phyloP scores from a whole-genome alignment of 1,140 invertebrate species.

The Stegodyphus dumicola region DNA sequence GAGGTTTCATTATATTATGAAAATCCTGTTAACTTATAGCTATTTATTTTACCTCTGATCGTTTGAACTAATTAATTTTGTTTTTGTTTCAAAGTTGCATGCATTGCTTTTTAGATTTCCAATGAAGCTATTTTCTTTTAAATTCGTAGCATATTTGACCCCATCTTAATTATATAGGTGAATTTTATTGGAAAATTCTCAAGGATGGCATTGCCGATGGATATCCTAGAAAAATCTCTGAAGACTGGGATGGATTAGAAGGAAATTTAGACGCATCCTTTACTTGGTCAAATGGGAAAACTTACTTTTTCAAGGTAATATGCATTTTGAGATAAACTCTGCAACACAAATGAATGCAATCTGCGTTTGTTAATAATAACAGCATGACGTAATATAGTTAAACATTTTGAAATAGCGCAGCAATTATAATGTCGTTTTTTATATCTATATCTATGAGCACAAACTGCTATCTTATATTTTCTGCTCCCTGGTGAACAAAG shows the following conservation, averaged over 20 bases:
- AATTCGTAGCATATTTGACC: not conserved
- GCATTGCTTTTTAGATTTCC: too few species aligned
- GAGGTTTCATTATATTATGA: too few species aligned
- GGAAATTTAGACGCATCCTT: constrained; percentile 89
- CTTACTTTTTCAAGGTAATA: constrained; percentile 76
- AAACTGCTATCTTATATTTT: too few species aligned
- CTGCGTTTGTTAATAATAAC: not conserved
- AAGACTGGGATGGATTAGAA: constrained; percentile 85
- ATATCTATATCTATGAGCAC: too few species aligned
- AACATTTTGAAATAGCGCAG: not conserved
- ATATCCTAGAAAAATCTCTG: constrained; percentile 82
- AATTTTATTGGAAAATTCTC: constrained; percentile 76
- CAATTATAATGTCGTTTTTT: too few species aligned
- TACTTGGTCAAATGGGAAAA: constrained; percentile 87
- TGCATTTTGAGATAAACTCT: too few species aligned
- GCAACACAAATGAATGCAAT: not conserved
- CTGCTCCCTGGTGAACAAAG: too few species aligned
- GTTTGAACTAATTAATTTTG: too few species aligned
- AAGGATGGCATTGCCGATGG: constrained; percentile 79
- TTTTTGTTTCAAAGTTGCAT: too few species aligned
- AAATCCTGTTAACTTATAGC: too few species aligned
- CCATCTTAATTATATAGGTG: constrained; percentile 79
- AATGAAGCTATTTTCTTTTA: not conserved
- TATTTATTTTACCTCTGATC: too few species aligned
- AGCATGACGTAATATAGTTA: not conserved